Evolutionary conservation across 2,113 vertebrate species (phyloP), one percentile per base, ranked within the genome.

Genomic region (Triplophysa dalaica): DNA sequence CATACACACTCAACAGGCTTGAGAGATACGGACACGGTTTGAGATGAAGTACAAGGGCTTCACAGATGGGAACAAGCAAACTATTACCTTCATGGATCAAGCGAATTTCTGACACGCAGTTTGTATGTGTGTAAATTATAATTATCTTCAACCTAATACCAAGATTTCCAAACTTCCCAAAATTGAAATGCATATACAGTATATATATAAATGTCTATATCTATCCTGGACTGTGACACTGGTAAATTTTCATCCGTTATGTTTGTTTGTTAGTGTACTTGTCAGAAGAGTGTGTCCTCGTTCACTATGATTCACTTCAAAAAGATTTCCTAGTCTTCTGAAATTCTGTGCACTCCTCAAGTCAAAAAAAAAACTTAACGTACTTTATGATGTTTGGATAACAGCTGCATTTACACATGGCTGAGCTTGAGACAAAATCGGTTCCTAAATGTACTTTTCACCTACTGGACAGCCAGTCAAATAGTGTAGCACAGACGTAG

Each of bases 71-170:
- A 79, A 48, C 81, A 80, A 88, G 82, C 85, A 85, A 86, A 66
- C 75, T 65, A 61, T 87, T 52, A 52, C 64, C 67, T 78, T 81
- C 68, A 68, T 62, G 78, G 77, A 87, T 16, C 65, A 83, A 73
- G 72, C 82, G 75, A 63, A 87, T 85, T 85, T 85, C 64, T 79
- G 82, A 77, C n/a, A 22, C 67, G 60, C 56, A 83, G 79, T 84
- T 79, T 77, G 86, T 90, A 81, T 45, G 84, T 86, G 85, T 85
- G 58, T 86, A 86, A 79, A 76, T 75, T 68, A 85, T 80, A 81
- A 82, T 45, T 45, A 45, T 70, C 77, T 87, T 80, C 87, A 87
- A 68, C 86, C 76, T 80, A 87, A 82, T 68, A 85, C 62, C 81
- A 62, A 77, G 62, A 81, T 85, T 77, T 88, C 81, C 85, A 88